phyloP scores from a whole-genome alignment of 2,113 vertebrate genomes.

The Aegotheles bennettii region DNA sequence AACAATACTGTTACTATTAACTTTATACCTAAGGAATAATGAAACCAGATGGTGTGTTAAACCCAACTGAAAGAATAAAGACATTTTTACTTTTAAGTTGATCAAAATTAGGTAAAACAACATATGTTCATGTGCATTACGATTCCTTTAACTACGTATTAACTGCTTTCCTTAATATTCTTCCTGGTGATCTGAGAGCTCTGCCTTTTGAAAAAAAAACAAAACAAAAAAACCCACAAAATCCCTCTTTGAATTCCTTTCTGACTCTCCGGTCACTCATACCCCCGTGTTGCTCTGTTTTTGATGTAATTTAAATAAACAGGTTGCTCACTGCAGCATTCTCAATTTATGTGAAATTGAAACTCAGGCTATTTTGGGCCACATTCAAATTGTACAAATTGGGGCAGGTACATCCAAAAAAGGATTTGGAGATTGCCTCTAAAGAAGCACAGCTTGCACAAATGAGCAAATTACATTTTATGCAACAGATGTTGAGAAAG shows the following conservation, averaged over 20 bases:
- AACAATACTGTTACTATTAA: constrained; percentile 62
- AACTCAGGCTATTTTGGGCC: neutral
- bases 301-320: neutral
- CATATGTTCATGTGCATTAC: constrained; percentile 72
- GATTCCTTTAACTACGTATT: constrained; percentile 63
- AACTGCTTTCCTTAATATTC: constrained; percentile 54
- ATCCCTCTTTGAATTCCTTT: neutral
- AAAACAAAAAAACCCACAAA: too few species aligned
- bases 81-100: constrained; percentile 70
- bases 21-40: constrained; percentile 75
- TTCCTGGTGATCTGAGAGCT: constrained; percentile 50
- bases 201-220: neutral
- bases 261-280: neutral
- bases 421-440: constrained; percentile 21
- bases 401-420: constrained; percentile 30
- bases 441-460: constrained; percentile 35
- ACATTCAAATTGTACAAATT: neutral
- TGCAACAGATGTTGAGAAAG: constrained; percentile 52
- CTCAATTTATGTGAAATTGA: neutral
- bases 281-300: neutral
- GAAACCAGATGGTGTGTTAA: constrained; percentile 75
- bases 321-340: neutral
- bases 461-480: constrained; percentile 59
- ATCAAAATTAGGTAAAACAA: constrained; percentile 71
- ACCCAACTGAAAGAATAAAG: constrained; percentile 51